These are phyloP conservation scores for Macrosiphum euphorbiae DNA, from an alignment of 2,888 invertebrate genomes.

Conservation along the genomic window DNA sequence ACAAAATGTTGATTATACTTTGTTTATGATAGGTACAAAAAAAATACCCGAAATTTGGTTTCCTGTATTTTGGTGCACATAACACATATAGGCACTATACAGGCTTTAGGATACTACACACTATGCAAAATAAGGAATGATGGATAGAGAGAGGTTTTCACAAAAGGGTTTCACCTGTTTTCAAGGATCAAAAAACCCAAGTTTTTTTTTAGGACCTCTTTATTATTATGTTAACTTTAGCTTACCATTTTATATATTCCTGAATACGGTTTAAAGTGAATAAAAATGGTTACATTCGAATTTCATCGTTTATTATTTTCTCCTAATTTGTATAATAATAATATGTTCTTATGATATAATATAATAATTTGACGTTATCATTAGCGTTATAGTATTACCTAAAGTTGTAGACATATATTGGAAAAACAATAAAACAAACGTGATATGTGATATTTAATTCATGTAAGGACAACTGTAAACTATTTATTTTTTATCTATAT, in stretches of 20 bases:
- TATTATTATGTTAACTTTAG: conserved; percentile 59
- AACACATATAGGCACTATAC: conserved; percentile 13
- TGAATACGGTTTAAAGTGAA: neutral
- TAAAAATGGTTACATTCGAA: neutral
- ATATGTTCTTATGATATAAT: neutral
- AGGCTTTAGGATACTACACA: neutral
- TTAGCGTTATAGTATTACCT: neutral
- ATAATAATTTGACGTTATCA: neutral
- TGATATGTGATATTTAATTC: neutral
- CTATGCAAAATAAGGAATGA: neutral
- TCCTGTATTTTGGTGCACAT: neutral
- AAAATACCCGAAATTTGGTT: neutral
- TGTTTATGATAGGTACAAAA: neutral
- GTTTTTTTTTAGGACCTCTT: conserved; percentile 9
- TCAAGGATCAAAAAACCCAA: conserved; percentile 48
- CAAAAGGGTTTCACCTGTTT: conserved; percentile 36
- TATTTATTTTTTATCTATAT: neutral
- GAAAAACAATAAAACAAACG: neutral
- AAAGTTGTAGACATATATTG: neutral
- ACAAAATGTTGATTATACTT: conserved; percentile 13
- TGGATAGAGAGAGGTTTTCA: neutral
- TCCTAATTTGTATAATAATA: neutral
- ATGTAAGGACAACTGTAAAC: neutral
- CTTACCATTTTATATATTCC: conserved; percentile 35
- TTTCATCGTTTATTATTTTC: neutral